Evolutionary conservation across 2,113 vertebrate species (phyloP).

Genomic region (Dicerorhinus sumatrensis): DNA sequence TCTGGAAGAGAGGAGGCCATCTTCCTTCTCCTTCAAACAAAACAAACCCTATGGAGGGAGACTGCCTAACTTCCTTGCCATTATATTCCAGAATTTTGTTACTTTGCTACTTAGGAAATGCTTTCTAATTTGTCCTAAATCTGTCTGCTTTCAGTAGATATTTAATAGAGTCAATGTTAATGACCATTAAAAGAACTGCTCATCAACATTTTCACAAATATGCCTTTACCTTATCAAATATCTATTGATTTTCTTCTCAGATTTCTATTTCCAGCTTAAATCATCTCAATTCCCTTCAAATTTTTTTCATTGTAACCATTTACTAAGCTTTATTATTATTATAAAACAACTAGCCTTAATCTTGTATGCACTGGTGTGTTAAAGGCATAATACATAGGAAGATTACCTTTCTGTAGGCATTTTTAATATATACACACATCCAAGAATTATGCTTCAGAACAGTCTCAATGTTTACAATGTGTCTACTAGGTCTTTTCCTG

Average conservation of each 20-base stretch:
- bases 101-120: background rate
- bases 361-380: background rate
- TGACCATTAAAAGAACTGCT: background rate
- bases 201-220: background rate
- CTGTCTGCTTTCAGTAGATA: constrained; percentile 9
- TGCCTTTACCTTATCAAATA: background rate
- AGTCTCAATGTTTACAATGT: background rate
- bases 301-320: constrained; percentile 17
- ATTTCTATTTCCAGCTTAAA: constrained; percentile 9
- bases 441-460: background rate
- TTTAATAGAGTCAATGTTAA: background rate
- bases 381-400: background rate
- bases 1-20: background rate
- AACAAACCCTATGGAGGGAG: background rate
- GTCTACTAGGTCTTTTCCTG: background rate
- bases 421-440: background rate
- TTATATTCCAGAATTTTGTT: background rate
- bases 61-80: background rate
- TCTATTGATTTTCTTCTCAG: constrained; percentile 3
- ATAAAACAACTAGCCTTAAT: background rate
- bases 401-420: background rate
- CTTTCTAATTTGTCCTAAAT: constrained; percentile 6
- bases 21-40: background rate
- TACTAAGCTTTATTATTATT: background rate
- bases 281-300: background rate